Evolutionary conservation across 2,888 invertebrate genomes (phyloP), one percentile per base, ranked within the genome.

Genomic region (Phalangium opilio): DNA sequence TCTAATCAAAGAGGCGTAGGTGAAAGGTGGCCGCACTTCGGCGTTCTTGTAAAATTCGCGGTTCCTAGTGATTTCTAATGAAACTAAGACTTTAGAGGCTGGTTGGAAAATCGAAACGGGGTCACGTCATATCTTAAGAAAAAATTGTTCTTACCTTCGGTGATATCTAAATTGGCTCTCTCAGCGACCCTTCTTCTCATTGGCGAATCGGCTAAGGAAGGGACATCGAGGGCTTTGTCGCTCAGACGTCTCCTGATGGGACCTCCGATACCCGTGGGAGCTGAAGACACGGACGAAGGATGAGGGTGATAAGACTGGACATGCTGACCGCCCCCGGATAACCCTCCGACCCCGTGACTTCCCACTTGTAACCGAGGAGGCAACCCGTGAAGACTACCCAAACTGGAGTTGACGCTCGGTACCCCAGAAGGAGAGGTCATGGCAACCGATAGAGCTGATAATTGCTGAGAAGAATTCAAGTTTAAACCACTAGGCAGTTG

Each of bases 21-120:
- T 98, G 68, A 96, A 98, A 12, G 96, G 96, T 46, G 98, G 98
- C 60, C 98, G 78, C 46, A 96, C 90, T 67, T 98, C 96, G 48
- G 93, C 90, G 59, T 81, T 84, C 70, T 90, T 90, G 75, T 98
- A 98, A 72, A 93, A 98, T 67, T 98, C 96, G 60, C 96, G 78
- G 74, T 98, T 98, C 68, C 93, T 80, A 69, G 91, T 89, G 65
- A 98, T 93, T 75, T 98, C 96, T 89, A 79, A 57, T 79, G 27
- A 27, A 27, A 27, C 27, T 27, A 27, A 27, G 27, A 27, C 27
- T 27, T 27, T 27, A 27, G 27, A 27, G 5, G 27, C 27, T 27
- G 27, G 27, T 7, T 27, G 27, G 8, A 27, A 27, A 7, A 8
- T 19, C 41, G 5, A 19, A 19, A 17, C 27, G 27, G 27, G 27